These are phyloP conservation scores for Beris morrisii DNA, from an alignment of 2,888 invertebrate genomes.

Conservation along the genomic window DNA sequence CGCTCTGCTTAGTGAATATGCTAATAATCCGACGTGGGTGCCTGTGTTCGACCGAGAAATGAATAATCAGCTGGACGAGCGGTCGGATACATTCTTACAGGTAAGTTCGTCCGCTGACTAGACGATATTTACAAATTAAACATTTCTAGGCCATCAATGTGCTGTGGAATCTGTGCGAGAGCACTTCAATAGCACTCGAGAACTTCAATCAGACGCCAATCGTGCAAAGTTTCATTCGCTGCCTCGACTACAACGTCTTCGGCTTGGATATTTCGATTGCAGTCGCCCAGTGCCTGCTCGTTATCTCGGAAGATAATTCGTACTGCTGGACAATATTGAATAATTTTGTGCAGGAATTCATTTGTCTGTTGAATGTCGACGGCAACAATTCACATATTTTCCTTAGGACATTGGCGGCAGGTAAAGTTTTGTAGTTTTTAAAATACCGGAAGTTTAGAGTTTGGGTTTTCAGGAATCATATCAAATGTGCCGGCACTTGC, in stretches of 20 bases:
- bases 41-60: slow-evolving; percentile 54
- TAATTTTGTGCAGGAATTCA: slow-evolving; percentile 56
- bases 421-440: slow-evolving; percentile 29
- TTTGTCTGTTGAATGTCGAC: slow-evolving; percentile 56
- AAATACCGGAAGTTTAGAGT: neutral
- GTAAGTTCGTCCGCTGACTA: slow-evolving; percentile 22
- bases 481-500: slow-evolving; percentile 60
- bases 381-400: slow-evolving; percentile 54
- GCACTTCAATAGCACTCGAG: slow-evolving; percentile 65
- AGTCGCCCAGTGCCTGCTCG: slow-evolving; percentile 68
- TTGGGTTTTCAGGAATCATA: slow-evolving; percentile 54
- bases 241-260: slow-evolving; percentile 62
- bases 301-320: slow-evolving; percentile 71
- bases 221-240: slow-evolving; percentile 63
- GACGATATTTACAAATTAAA: too few relatives aligned
- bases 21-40: slow-evolving; percentile 53
- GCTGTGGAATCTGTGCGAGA: slow-evolving; percentile 71
- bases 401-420: slow-evolving; percentile 63
- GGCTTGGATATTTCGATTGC: slow-evolving; percentile 62
- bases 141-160: slow-evolving; percentile 60
- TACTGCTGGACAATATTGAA: slow-evolving; percentile 61
- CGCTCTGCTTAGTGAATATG: slow-evolving; percentile 63
- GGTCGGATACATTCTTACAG: slow-evolving; percentile 68
- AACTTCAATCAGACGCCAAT: slow-evolving; percentile 67
- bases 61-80: slow-evolving; percentile 58